Percentiles rank a stretch among this genome's conserved stretches.
phyloP scores from a whole-genome alignment of 92 coral and sea anemone species.

The Pocillopora meandrina region DNA sequence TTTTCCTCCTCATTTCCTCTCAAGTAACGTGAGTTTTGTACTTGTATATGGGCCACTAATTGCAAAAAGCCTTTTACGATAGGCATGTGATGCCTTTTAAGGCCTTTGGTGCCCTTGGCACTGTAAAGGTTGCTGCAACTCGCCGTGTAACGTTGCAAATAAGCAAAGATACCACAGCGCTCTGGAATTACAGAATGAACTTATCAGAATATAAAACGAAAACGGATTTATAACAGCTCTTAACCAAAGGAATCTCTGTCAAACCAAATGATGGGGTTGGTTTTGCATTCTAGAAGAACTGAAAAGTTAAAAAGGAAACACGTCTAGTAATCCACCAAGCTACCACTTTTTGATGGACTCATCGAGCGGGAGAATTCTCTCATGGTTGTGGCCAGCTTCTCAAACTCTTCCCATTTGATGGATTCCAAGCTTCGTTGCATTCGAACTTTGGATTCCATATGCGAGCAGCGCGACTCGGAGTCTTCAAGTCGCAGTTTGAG shows the following conservation, averaged over 20 bases:
- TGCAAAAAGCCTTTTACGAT: too few species aligned
- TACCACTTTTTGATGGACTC: conserved; percentile 75
- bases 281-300: too few species aligned
- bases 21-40: too few species aligned
- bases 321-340: conserved; percentile 30
- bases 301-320: neutral
- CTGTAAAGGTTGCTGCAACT: neutral
- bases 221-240: too few species aligned
- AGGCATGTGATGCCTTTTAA: too few species aligned
- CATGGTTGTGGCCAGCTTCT: conserved; percentile 95
- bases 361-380: conserved; percentile 88
- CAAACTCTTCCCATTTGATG: conserved; percentile 98
- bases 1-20: too few species aligned
- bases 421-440: conserved; percentile 93
- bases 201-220: neutral
- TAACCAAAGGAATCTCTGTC: too few species aligned
- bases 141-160: neutral
- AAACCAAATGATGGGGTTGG: too few species aligned
- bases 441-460: conserved; percentile 91
- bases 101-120: neutral
- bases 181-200: neutral
- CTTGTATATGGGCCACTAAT: too few species aligned
- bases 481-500: conserved; percentile 80
- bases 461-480: conserved; percentile 82
- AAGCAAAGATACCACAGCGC: neutral